Base-by-base conservation (phyloP, 2,113 vertebrate species). In the Saccopteryx leptura region DNA sequence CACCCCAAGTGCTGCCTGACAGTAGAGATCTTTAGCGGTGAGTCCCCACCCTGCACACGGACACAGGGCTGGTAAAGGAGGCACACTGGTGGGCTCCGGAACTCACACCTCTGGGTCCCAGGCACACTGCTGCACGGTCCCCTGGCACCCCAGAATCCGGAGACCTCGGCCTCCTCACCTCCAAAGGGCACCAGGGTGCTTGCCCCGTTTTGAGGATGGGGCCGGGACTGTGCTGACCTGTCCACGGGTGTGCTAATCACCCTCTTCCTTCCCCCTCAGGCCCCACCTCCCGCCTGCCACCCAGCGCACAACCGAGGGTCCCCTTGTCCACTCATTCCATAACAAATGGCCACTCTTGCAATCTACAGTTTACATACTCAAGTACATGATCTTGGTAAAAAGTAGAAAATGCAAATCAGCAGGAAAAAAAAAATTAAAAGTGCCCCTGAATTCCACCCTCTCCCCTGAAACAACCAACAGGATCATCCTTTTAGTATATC, bases 251-350 rank as follows among this genome's bases (percentile, higher is more conserved):
- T 6, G 1, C 71, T 52, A 13, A 6, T 17, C 19, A n/a, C 39
- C 48, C 19, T 21, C 31, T n/a, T n/a, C 28, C 31, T n/a, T n/a
- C 46, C 19, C 5, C 46, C 8, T 1, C 0, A 1, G 39, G 13
- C 17, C 19, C 52, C 23, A 12, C 54, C 17, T 24, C 54, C 82
- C 17, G 31, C 54, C 82, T 24, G 8, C 74, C 61, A 17, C 63
- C 8, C 1, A 28, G 91, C 5, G 58, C 7, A 14, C 4, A 5
- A 56, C 68, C 0, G 5, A n/a, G 11, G 11, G 54, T 19, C 19
- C 48, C 56, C 75, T 6, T 0, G 4, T 4, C n/a, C 39, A 9
- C 46, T 6, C 0, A 4, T 7, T 1, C 63, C 7, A 12, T 0
- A 56, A 46, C 46, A 28, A 69, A 50, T 1, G 46, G 72, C 74